Evolutionary conservation across 64 coral and sea anemone species (phyloP).

Genomic region (Catalaphyllia jardinei): DNA sequence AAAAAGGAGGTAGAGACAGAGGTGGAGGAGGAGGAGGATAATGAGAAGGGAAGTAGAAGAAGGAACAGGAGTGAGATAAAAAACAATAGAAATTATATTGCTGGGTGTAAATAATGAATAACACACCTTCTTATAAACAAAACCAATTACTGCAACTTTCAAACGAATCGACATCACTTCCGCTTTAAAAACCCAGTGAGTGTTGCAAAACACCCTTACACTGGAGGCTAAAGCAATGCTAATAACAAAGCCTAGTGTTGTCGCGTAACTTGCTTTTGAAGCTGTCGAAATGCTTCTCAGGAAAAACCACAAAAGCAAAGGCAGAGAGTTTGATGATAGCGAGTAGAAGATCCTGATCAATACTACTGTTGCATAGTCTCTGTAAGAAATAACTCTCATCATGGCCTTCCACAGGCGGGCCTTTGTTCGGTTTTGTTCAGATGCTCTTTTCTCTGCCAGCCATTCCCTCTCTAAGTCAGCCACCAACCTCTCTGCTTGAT

Average conservation of each 20-base stretch:
- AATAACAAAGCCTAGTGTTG: not conserved
- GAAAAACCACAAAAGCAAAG: conserved; percentile 7
- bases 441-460: not conserved
- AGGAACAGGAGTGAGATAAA: too few species aligned
- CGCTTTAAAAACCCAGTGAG: not conserved
- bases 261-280: not conserved
- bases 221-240: not conserved
- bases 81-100: too few species aligned
- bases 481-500: conserved; percentile 10
- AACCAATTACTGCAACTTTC: conserved; percentile 19
- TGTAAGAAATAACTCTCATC: conserved; percentile 19
- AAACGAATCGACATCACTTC: not conserved
- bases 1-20: too few species aligned
- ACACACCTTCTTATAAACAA: not conserved
- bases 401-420: not conserved
- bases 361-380: not conserved
- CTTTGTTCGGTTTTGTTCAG: too few species aligned
- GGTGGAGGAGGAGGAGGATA: too few species aligned
- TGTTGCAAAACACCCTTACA: not conserved
- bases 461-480: too few species aligned
- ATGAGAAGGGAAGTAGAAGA: too few species aligned
- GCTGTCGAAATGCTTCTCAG: not conserved
- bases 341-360: not conserved
- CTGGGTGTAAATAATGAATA: too few species aligned
- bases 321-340: not conserved